These are phyloP conservation scores for Sminthurides aquaticus DNA, from an alignment of 2,888 invertebrate species.

Conservation along the genomic window DNA sequence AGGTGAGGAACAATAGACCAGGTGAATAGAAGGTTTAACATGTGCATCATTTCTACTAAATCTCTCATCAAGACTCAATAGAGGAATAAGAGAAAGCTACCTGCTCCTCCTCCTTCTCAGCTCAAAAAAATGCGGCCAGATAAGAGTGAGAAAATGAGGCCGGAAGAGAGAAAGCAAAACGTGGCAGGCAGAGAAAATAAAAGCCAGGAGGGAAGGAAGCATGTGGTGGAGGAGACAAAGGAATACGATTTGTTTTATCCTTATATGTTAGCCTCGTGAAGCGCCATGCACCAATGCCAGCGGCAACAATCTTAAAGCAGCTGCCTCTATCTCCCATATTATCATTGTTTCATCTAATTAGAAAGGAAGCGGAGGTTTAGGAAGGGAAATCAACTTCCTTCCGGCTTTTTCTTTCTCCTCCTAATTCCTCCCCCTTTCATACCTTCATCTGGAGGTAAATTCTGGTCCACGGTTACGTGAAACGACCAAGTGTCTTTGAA, in stretches of 20 bases:
- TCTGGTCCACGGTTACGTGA: too few species aligned
- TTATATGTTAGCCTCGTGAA: not conserved
- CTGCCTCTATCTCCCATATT: not conserved
- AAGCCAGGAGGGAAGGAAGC: not conserved
- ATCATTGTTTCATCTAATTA: not conserved
- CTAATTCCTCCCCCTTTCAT: not conserved
- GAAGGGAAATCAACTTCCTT: not conserved
- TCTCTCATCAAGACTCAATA: not conserved
- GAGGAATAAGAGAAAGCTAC: not conserved
- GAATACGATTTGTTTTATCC: not conserved
- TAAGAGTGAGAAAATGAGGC: not conserved
- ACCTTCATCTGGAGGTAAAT: too few species aligned
- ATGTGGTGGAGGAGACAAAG: not conserved
- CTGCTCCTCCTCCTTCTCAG: not conserved
- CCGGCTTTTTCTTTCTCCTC: not conserved
- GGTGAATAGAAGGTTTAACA: not conserved
- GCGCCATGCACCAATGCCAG: too few species aligned
- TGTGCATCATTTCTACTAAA: not conserved
- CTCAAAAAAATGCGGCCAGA: not conserved
- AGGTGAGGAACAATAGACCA: not conserved
- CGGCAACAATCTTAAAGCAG: not conserved
- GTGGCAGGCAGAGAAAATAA: not conserved
- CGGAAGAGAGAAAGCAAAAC: not conserved
- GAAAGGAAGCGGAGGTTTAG: not conserved
- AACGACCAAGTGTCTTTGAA: not conserved